Evolutionary conservation across 2,113 vertebrate genomes (phyloP), one percentile per base, ranked within the genome.

Genomic region (Centropristis striata): DNA sequence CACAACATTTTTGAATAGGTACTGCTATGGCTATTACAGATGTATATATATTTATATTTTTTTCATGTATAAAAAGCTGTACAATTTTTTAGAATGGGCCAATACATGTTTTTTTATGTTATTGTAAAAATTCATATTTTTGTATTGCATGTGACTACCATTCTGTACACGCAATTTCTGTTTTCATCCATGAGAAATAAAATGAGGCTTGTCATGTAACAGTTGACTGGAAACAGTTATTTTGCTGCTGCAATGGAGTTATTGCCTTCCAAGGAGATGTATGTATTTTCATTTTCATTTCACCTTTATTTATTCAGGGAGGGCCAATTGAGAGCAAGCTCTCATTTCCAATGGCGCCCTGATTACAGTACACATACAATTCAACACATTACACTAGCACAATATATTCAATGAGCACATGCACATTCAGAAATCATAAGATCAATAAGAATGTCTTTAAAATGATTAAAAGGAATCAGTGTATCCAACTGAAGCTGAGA

Each of bases 121-220:
- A 84, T 66, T 94, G 93, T 95, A 93, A 92, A 93, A 93, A 94
- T 91, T 89, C 90, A 95, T 95, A 96, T 96, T 96, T 96, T 96
- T 96, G 93, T 96, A 96, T 95, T 95, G 94, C 95, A 95, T 95
- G 94, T 95, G 92, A 94, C 75, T 89, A 89, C 89, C 92, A 91
- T 93, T 92, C 89, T 94, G 92, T 94, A 93, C 91, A 91, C 84
- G 85, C 91, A 80, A 80, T 92, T 94, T 94, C 79, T 93, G 94
- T 95, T 94, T 94, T 91, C 94, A 94, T 94, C 93, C 90, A 90
- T 90, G 88, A 90, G 87, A 95, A 95, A 96, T 95, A 95, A 95
- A 95, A 93, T 78, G 65, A 82, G 78, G 92, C 92, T 93, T 92
- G 91, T 94, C 92, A 91, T 89, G 92, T 92, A 87, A 81, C 32